These are phyloP conservation scores for Phrynocephalus versicolor DNA, from an alignment of 2,113 vertebrate genomes.

Conservation along the genomic window DNA sequence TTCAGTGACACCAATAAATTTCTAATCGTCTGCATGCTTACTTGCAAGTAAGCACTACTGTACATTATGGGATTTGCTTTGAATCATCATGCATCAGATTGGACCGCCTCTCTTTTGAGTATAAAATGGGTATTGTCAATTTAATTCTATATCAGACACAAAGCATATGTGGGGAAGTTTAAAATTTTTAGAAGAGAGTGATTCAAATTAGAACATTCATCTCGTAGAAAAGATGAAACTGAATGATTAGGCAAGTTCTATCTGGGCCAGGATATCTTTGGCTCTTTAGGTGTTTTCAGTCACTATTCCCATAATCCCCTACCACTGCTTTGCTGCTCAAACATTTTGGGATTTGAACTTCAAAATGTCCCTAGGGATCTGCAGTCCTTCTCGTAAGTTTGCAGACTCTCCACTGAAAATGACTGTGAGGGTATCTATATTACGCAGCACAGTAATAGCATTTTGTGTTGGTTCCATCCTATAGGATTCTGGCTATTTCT, in stretches of 20 bases:
- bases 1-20: accelerated
- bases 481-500: too few relatives aligned
- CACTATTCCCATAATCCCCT: too few relatives aligned
- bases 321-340: too few relatives aligned
- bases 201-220: background rate
- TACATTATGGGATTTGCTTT: background rate
- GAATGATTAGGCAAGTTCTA: background rate
- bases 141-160: background rate
- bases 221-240: background rate
- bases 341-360: too few relatives aligned
- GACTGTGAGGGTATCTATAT: background rate
- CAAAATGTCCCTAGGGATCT: too few relatives aligned
- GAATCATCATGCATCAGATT: background rate
- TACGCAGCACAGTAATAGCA: background rate
- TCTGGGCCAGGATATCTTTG: background rate
- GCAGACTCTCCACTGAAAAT: too few relatives aligned
- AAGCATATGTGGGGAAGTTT: background rate
- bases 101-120: background rate
- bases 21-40: background rate
- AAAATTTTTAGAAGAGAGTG: background rate
- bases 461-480: background rate
- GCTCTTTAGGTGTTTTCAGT: too few relatives aligned
- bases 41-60: background rate
- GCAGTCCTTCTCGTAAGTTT: too few relatives aligned
- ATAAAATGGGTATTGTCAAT: background rate